These are phyloP conservation scores for Oxystoma pomonae DNA, from an alignment of 2,888 invertebrate genomes.

Conservation along the genomic window DNA sequence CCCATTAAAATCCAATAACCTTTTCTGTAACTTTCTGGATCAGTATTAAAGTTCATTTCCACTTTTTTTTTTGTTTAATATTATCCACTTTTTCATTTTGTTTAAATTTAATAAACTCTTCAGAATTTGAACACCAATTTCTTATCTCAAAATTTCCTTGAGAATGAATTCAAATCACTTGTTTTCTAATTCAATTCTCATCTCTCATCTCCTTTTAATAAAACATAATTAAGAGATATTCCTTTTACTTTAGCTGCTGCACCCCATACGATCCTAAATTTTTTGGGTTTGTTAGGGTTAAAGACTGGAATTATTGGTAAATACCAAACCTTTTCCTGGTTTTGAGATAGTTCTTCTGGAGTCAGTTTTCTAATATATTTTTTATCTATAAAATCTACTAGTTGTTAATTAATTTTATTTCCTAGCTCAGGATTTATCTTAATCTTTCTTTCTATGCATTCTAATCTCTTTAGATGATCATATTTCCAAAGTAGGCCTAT, in stretches of 20 bases:
- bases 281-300: conserved; percentile 33
- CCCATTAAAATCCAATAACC: conserved; percentile 18
- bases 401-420: conserved; percentile 17
- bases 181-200: neutral
- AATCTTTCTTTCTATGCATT: conserved; percentile 23
- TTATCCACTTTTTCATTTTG: too few relatives aligned
- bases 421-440: conserved; percentile 17
- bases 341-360: conserved; percentile 18
- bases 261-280: conserved; percentile 35
- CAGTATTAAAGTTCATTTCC: too few relatives aligned
- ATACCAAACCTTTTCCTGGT: conserved; percentile 29
- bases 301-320: conserved; percentile 32
- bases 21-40: too few relatives aligned
- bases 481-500: conserved; percentile 28
- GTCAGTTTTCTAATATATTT: conserved; percentile 20
- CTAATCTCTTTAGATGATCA: conserved; percentile 15
- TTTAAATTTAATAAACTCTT: conserved; percentile 8
- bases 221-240: conserved; percentile 27
- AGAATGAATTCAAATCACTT: conserved; percentile 9
- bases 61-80: too few relatives aligned
- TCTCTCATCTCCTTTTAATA: conserved; percentile 34
- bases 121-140: conserved; percentile 30
- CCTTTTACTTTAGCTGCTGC: conserved; percentile 34
- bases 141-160: conserved; percentile 20
- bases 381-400: conserved; percentile 24